These are phyloP conservation scores for Gymnocheta viridis DNA, from an alignment of 2,888 invertebrate genomes.

Conservation along the genomic window DNA sequence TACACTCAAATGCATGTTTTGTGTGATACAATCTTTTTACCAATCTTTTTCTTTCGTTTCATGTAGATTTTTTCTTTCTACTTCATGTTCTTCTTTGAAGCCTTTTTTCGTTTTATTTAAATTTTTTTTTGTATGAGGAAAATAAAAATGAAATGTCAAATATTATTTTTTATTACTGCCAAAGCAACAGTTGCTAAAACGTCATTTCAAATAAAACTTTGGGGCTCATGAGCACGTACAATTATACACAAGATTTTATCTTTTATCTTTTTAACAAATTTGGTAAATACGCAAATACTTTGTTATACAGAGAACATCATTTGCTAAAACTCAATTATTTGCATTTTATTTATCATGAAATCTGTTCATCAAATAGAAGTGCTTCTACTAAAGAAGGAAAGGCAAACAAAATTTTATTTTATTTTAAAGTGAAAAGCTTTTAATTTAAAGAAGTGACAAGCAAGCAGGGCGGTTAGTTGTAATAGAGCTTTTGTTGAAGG, in stretches of 20 bases:
- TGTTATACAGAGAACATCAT: neutral
- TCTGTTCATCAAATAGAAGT: conserved; percentile 1
- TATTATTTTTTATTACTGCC: conserved; percentile 20
- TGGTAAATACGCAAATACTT: neutral
- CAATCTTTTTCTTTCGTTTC: neutral
- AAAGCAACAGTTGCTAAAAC: conserved; percentile 51
- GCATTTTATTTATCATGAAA: conserved; percentile 20
- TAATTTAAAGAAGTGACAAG: neutral
- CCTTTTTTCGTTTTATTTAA: neutral
- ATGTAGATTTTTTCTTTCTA: neutral
- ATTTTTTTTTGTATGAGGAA: neutral
- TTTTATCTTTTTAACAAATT: conserved; percentile 10
- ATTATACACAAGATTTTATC: conserved; percentile 10
- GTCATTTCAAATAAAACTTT: conserved; percentile 16
- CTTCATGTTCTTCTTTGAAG: neutral
- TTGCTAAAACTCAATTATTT: conserved; percentile 34
- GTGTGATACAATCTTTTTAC: conserved; percentile 17
- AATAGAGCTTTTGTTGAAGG: neutral
- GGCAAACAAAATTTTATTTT: neutral
- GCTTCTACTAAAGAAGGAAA: neutral
- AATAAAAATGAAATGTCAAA: conserved; percentile 22
- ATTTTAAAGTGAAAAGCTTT: neutral
- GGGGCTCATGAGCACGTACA: neutral
- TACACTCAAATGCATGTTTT: conserved; percentile 12
- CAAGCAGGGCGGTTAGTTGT: no score